phyloP scores from a whole-genome alignment of 2,113 vertebrate species.

The Bostrychus sinensis region DNA sequence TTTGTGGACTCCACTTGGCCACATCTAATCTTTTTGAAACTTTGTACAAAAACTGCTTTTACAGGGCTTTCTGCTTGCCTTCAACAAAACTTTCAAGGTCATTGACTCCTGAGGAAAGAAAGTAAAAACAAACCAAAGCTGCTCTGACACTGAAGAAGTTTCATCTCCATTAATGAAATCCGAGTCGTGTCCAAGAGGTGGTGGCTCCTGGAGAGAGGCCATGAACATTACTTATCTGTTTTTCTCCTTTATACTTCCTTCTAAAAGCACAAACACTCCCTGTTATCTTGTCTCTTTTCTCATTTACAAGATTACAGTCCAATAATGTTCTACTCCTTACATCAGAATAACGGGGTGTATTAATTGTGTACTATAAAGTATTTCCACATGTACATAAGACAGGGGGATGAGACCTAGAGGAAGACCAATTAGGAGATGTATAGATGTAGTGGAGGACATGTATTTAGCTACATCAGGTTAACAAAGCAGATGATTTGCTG shows the following conservation, averaged over 20 bases:
- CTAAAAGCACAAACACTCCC: conserved; percentile 4
- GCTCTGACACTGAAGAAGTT: conserved; percentile 30
- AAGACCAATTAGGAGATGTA: no score
- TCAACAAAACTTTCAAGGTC: conserved; percentile 65
- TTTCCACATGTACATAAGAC: no score
- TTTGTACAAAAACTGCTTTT: not conserved
- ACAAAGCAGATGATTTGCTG: no score
- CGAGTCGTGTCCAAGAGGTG: conserved; percentile 55
- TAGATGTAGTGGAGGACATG: no score
- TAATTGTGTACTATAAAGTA: no score
- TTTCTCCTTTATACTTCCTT: not conserved
- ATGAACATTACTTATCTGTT: conserved; percentile 47
- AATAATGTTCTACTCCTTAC: not conserved
- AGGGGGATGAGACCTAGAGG: no score
- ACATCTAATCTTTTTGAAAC: conserved; percentile 27
- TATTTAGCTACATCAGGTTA: no score
- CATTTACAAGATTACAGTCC: not conserved
- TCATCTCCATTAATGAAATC: conserved; percentile 66
- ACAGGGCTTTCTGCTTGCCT: conserved; percentile 24
- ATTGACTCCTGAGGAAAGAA: conserved; percentile 30
- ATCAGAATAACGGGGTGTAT: not conserved
- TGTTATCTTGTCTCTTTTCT: conserved; percentile 5
- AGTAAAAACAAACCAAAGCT: not conserved
- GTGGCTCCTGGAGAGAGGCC: conserved; percentile 53
- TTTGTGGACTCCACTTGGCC: not conserved